phyloP scores from a whole-genome alignment of 2,888 invertebrate species.

The Drosophila meridionalis region DNA sequence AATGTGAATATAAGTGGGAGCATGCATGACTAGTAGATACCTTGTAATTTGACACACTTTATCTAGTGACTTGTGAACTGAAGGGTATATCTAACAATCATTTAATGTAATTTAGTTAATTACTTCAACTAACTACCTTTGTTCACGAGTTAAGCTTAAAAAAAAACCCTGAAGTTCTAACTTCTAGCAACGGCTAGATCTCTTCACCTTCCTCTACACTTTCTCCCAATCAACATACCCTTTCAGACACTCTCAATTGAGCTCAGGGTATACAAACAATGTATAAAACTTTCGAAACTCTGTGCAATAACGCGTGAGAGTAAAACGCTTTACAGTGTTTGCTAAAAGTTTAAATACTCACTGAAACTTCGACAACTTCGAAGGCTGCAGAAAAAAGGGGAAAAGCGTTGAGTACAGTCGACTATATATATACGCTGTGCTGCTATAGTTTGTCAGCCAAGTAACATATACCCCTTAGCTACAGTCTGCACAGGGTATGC shows the following conservation, averaged over 20 bases:
- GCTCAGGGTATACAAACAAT: background rate
- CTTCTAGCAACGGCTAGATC: background rate
- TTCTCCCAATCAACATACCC: background rate
- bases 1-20: background rate
- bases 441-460: background rate
- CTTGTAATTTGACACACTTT: no score
- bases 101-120: no score
- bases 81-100: no score
- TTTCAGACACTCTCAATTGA: no score
- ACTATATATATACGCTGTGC: background rate
- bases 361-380: background rate
- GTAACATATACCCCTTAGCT: background rate
- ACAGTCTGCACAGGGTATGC: background rate
- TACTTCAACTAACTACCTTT: background rate
- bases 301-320: slow-evolving; percentile 35
- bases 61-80: no score
- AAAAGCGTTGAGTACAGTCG: background rate
- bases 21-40: background rate
- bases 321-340: slow-evolving; percentile 31
- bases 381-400: background rate
- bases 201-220: background rate
- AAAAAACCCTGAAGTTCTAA: no score
- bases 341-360: slow-evolving; percentile 27
- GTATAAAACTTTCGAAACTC: slow-evolving; percentile 1
- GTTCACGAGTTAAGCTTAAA: background rate